Percentiles rank a stretch among this genome's conserved stretches.
phyloP scores from a whole-genome alignment of 2,113 vertebrate species.

The Scalopus aquaticus region DNA sequence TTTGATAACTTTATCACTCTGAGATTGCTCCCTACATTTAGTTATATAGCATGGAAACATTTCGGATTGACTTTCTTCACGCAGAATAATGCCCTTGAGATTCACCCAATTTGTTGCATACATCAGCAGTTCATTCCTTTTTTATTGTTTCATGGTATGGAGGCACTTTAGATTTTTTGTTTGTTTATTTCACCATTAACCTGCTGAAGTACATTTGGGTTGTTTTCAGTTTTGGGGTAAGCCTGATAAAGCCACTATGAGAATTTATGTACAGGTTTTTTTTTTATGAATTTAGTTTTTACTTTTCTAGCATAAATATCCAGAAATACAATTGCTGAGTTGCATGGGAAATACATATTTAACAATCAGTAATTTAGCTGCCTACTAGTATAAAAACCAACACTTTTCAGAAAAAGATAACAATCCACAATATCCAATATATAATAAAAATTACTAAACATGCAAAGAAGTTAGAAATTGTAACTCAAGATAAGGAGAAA shows the following conservation, averaged over 20 bases:
- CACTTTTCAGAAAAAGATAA: neutral
- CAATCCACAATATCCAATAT: neutral
- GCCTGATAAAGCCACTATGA: neutral
- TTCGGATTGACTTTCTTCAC: neutral
- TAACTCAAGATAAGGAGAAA: neutral
- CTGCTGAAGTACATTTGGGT: neutral
- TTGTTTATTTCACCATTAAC: neutral
- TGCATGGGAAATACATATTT: neutral
- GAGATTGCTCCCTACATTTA: neutral
- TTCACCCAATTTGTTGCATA: neutral
- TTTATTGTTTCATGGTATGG: neutral
- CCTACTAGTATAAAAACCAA: constrained; percentile 11
- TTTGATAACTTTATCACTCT: constrained; percentile 9
- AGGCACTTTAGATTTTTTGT: neutral
- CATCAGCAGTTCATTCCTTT: neutral
- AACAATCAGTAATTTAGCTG: neutral
- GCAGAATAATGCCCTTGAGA: neutral
- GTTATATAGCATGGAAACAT: neutral
- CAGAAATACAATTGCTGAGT: neutral
- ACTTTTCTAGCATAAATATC: neutral
- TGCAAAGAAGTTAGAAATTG: neutral
- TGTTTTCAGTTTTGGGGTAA: neutral
- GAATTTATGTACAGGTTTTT: neutral
- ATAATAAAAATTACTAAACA: neutral
- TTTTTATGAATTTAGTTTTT: neutral